Percentiles rank a stretch among this genome's conserved stretches.
These are phyloP conservation scores for Channa maculata DNA, from an alignment of 2,113 vertebrate genomes.

Conservation along the genomic window DNA sequence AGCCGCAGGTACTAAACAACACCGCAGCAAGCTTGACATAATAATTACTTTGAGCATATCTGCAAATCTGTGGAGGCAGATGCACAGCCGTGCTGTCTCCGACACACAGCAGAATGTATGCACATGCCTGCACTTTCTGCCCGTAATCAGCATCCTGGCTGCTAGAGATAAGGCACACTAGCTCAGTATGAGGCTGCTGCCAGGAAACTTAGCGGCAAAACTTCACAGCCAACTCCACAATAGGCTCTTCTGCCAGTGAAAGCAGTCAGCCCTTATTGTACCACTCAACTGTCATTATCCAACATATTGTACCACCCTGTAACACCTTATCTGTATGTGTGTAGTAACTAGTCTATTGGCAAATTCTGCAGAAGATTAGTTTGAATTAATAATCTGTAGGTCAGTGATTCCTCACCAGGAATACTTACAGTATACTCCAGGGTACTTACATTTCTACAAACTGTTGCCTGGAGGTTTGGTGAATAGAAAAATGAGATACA, in stretches of 20 bases:
- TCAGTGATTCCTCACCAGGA: background rate
- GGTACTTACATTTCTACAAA: too few species aligned
- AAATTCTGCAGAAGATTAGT: background rate
- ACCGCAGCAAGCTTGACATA: slow-evolving; percentile 31
- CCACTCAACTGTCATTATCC: background rate
- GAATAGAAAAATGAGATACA: too few species aligned
- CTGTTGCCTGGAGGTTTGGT: too few species aligned
- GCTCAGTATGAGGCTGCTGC: slow-evolving; percentile 27
- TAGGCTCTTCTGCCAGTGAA: background rate
- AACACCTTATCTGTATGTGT: background rate
- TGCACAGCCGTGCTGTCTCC: slow-evolving; percentile 36
- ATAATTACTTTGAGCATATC: slow-evolving; percentile 55
- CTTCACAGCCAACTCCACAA: background rate
- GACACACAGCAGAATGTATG: slow-evolving; percentile 57
- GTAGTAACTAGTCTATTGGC: background rate
- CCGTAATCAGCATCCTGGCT: slow-evolving; percentile 63
- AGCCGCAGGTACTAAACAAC: slow-evolving; percentile 11
- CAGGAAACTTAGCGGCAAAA: slow-evolving; percentile 21
- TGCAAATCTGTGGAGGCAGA: slow-evolving; percentile 37
- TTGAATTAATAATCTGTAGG: slow-evolving; percentile 5
- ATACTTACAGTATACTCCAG: background rate
- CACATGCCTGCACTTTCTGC: slow-evolving; percentile 46
- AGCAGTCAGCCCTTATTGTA: background rate
- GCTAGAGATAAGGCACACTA: slow-evolving; percentile 59
- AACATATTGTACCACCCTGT: background rate